A percentile compares a stretch with the other conserved stretches of the same genome.
Conservation (phyloP, 1,140 invertebrate genomes). For the Zaprionus davidi region DNA sequence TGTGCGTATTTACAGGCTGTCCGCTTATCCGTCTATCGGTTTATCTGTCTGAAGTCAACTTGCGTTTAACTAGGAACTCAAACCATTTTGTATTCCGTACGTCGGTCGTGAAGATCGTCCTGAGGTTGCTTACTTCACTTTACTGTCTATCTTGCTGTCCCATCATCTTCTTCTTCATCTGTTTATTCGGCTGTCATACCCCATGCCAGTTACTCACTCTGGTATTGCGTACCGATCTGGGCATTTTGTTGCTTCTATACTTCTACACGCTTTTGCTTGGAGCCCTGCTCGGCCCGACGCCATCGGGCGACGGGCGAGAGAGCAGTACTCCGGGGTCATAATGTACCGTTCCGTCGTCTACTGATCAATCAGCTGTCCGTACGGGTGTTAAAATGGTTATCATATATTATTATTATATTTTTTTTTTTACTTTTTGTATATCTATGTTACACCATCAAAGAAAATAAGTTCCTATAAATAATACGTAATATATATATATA, state of each 20-base stretch:
- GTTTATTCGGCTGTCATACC: neutral
- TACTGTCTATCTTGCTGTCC: neutral
- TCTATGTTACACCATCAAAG: slow-evolving; percentile 80
- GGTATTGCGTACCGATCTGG: neutral
- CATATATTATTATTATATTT: slow-evolving; percentile 27
- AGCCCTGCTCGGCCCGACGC: slow-evolving; percentile 6
- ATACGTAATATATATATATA: slow-evolving; percentile 44
- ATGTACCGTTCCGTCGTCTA: slow-evolving; percentile 28
- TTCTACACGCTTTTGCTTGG: slow-evolving; percentile 11
- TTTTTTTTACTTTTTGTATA: slow-evolving; percentile 61
- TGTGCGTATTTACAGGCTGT: slow-evolving; percentile 78
- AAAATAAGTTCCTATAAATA: slow-evolving; percentile 60
- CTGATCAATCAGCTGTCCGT: slow-evolving; percentile 16
- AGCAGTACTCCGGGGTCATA: slow-evolving; percentile 26
- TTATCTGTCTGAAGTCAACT: slow-evolving; percentile 46
- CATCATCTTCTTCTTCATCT: neutral
- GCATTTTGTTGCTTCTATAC: slow-evolving; percentile 32
- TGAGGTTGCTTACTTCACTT: slow-evolving; percentile 2
- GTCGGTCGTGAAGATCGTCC: slow-evolving; percentile 7
- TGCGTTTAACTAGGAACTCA: slow-evolving; percentile 77
- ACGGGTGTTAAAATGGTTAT: slow-evolving; percentile 14
- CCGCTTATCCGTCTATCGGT: slow-evolving; percentile 19
- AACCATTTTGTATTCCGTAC: slow-evolving; percentile 68
- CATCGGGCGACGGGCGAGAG: slow-evolving; percentile 2
- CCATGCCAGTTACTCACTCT: neutral